Percentiles rank a stretch among this genome's conserved stretches.
These are phyloP conservation scores for Listronotus bonariensis DNA, from an alignment of 1,140 invertebrate species.

Conservation along the genomic window DNA sequence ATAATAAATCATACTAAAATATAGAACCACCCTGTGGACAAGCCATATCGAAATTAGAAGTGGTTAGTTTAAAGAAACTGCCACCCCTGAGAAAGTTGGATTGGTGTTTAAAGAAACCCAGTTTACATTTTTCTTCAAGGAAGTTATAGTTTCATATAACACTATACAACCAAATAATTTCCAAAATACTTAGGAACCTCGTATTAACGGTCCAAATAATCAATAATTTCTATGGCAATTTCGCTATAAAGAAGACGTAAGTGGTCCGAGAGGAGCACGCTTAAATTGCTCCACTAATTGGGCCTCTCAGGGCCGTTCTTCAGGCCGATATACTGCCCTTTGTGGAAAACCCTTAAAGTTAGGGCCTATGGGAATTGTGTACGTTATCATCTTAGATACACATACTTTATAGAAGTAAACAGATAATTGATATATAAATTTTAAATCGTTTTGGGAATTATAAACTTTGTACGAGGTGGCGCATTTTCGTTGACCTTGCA, in stretches of 20 bases:
- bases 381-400: constrained; percentile 25
- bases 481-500: too few relatives aligned
- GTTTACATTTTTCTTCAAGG: too few relatives aligned
- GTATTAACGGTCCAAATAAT: constrained; percentile 14
- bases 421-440: constrained; percentile 16
- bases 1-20: too few relatives aligned
- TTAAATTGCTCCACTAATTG: constrained; percentile 35
- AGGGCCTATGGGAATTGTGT: constrained; percentile 14
- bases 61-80: too few relatives aligned
- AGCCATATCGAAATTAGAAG: too few relatives aligned
- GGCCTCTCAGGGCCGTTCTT: constrained; percentile 30
- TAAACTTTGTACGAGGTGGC: too few relatives aligned
- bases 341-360: constrained; percentile 26
- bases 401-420: constrained; percentile 8
- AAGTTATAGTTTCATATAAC: too few relatives aligned
- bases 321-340: constrained; percentile 26
- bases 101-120: too few relatives aligned
- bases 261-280: constrained; percentile 29
- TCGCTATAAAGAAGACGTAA: constrained; percentile 30
- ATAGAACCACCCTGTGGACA: too few relatives aligned
- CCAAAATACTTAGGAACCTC: constrained; percentile 11
- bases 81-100: too few relatives aligned
- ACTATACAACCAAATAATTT: not conserved
- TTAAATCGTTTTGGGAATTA: too few relatives aligned
- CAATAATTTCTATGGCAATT: constrained; percentile 31